Evolutionary conservation across 2,797 vertebrate genomes (phyloP), one percentile per base, ranked within the genome.

Genomic region (Rhinophrynus dorsalis): DNA sequence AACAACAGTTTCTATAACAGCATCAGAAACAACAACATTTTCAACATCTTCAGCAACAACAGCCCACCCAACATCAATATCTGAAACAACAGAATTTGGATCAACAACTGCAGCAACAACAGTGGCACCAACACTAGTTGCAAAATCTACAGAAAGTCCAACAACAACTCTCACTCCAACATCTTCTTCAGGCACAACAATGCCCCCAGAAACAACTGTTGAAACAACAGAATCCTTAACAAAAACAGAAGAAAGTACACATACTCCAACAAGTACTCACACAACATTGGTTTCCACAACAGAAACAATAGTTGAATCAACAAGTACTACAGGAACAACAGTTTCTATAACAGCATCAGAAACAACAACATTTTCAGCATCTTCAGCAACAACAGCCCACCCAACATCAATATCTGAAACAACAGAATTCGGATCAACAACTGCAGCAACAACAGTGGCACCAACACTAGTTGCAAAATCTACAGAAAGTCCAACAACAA

Each of bases 321-420:
- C 24, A 5, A 32, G 26, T 15, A 29, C 23, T 18, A 6, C 24
- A 29, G n/a, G 2, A 30, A 33, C 27, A 20, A 17, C 1, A 17
- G 1, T 17, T 33, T 1, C 23, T 1, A 17, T 4, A 15, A n/a
- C 35, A 38, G 15, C 2, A 38, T 38, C 35, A 13, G 35, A 38
- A 38, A 38, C 35, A 38, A n/a, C 35, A 38, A n/a, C 6, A n/a
- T 2, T 6, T 38, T n/a, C 35, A 2, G 2, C n/a, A n/a, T n/a
- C n/a, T n/a, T n/a, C n/a, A n/a, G n/a, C n/a, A n/a, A n/a, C 12
- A 1, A n/a, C 2, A 2, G 15, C 2, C 2, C 1, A 11, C 13
- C 1, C 15, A 38, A 9, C 35, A 11, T 13, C 35, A 13, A 38
- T n/a, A 5, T 5, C 35, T 13, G 35, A 38, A 38, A 38, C 35